Evolutionary conservation across 2,888 invertebrate genomes (phyloP), one percentile per base, ranked within the genome.

Genomic region (Theretra japonica): DNA sequence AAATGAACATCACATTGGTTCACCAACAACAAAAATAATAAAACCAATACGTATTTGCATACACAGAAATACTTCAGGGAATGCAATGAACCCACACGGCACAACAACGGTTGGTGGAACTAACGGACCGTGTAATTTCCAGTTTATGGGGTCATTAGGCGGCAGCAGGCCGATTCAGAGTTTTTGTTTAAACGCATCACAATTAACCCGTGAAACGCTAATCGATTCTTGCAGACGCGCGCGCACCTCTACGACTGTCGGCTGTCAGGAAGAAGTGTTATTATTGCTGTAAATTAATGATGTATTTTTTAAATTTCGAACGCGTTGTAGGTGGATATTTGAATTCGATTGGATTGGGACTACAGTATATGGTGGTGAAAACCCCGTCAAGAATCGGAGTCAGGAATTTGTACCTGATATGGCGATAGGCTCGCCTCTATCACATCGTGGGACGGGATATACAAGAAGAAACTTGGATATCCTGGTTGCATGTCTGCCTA

Each of bases 181-280:
- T 88, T 90, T 91, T 92, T 91, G 88, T 87, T 88, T 84, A 81
- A 83, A 79, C 78, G 83, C 86, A 84, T 88, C 84, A 85, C 89
- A 92, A 93, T 92, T 92, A 93, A 89, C 86, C 85, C 86, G 87
- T 87, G 91, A 88, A 89, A 86, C 85, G 90, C 89, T 92, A 92
- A 92, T 92, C 91, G 92, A 88, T 90, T 84, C 88, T 89, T 88
- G 83, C 82, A 86, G 83, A 86, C 85, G 81, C 80, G 83, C 77
- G 77, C 74, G 73, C 79, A 53, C 21, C 58, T 50, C 62, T 65
- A 23, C 23, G 11, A n/a, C 62, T 65, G 70, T 65, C 70, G 60
- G 60, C 23, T 71, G 70, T 56, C 62, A 56, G 23, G 53, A 56
- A 53, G 21, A 23, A 59, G 60, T n/a, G 48, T 53, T 62, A 11